Base-by-base conservation (phyloP, 2,113 vertebrate genomes). In the Pomatorhinus ruficollis region DNA sequence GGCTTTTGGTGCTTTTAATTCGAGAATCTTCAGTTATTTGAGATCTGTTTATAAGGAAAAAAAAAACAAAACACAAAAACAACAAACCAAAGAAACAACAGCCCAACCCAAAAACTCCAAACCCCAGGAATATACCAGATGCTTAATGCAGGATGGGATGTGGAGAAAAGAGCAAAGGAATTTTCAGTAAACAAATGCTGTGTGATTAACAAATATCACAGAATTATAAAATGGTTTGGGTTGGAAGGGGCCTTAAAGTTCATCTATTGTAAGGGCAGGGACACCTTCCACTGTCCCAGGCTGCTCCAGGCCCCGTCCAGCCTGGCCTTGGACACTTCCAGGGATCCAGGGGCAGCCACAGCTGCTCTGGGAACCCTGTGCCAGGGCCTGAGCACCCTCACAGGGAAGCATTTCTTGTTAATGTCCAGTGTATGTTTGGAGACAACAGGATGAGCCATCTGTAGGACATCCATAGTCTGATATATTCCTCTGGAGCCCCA, bases 1-100 rank as follows among this genome's bases (percentile, higher is more conserved):
- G 90, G 90, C 77, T 82, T 96, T 93, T 93, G 83, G 78, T 97
- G 68, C 95, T 97, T 97, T 89, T 94, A 95, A 94, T 93, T 94
- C 21, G 49, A 93, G 77, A 57, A 81, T 97, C 85, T 95, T 96
- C 85, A 90, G 90, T 81, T 96, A 68, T 95, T 77, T 61, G 33
- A 53, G 63, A 37, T 94, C 76, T 76, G 30, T 89, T 97, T 95
- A 8, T 95, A 76, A 16, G 8, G 17, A 2, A 6, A 20, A 22
- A 61, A 91, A 52, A 7, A 50, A 28, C 15, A 53, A 49, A 54
- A 89, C 24, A 40, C 24, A 10, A 22, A 15, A 28, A 11, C 6
- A 33, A 18, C 27, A 52, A 42, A 52, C 25, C 17, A 22, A 31
- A 44, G 37, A 50, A 86, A 35, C 12, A 27, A 23, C 11, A 77